Evolutionary conservation across 2,797 vertebrate species (phyloP).

Genomic region (Buceros bicornis): DNA sequence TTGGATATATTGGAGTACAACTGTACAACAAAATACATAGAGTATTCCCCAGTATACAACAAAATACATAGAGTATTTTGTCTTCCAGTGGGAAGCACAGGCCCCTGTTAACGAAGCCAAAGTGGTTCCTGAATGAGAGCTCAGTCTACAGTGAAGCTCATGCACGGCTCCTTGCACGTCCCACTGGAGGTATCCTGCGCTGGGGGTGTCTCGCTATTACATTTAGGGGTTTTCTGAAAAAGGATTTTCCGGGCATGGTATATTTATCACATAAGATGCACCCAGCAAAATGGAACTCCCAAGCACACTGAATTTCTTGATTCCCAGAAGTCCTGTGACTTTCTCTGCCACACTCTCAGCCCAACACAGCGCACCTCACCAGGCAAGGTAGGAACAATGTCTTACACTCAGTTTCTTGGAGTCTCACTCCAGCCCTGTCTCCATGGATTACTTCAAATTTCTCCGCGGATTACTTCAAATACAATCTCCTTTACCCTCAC

Average conservation of each 20-base stretch:
- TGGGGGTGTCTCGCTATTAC: background rate
- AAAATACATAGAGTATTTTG: accelerated
- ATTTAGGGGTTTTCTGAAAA: background rate
- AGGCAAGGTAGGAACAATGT: background rate
- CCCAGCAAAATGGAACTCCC: background rate
- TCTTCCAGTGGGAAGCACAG: background rate
- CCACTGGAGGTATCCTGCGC: background rate
- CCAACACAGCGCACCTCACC: accelerated
- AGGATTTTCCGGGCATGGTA: background rate
- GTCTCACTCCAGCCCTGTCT: background rate
- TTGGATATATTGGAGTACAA: too few species aligned
- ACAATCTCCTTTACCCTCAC: background rate
- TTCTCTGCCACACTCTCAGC: background rate
- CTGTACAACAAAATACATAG: accelerated
- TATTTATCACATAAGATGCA: accelerated
- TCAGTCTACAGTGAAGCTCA: accelerated
- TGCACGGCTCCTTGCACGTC: background rate
- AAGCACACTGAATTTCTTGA: background rate
- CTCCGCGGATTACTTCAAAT: background rate
- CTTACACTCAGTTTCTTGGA: accelerated
- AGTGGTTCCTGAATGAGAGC: background rate
- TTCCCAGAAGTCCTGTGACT: background rate
- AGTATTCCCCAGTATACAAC: too few species aligned
- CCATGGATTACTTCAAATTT: background rate
- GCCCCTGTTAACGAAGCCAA: background rate